Percentiles rank a stretch among this genome's conserved stretches.
These are phyloP conservation scores for Pelochelys cantorii DNA, from an alignment of 2,797 vertebrate species.

Conservation along the genomic window DNA sequence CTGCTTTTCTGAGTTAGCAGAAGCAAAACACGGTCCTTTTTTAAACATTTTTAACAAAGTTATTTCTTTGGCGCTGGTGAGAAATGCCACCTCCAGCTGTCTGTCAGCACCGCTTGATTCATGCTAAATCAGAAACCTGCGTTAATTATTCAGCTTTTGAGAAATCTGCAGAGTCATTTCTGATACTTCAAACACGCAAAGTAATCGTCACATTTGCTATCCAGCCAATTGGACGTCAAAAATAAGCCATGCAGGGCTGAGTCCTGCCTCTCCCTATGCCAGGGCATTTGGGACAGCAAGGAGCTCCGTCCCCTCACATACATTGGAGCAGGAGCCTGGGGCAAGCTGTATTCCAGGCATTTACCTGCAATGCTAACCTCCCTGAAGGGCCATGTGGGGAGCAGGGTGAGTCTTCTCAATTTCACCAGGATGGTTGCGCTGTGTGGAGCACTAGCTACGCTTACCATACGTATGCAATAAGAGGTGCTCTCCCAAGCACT, in stretches of 20 bases:
- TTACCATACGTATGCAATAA: background rate
- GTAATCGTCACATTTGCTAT: slow-evolving; percentile 23
- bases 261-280: background rate
- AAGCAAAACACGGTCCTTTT: background rate
- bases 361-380: background rate
- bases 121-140: background rate
- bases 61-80: background rate
- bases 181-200: slow-evolving; percentile 18
- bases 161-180: slow-evolving; percentile 17
- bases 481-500: accelerated
- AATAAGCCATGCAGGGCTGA: background rate
- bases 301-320: too few relatives aligned
- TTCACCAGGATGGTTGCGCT: background rate
- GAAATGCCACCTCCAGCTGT: background rate
- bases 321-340: background rate
- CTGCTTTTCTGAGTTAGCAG: background rate
- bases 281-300: background rate
- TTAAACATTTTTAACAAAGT: slow-evolving; percentile 10
- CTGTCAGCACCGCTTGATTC: slow-evolving; percentile 4
- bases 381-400: accelerated
- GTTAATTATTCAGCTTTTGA: slow-evolving; percentile 55
- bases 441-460: background rate
- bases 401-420: background rate
- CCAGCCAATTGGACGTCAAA: background rate
- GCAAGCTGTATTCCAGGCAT: background rate